Base-by-base conservation (phyloP, 1,140 invertebrate genomes). In the Drosophila trapezifrons region DNA sequence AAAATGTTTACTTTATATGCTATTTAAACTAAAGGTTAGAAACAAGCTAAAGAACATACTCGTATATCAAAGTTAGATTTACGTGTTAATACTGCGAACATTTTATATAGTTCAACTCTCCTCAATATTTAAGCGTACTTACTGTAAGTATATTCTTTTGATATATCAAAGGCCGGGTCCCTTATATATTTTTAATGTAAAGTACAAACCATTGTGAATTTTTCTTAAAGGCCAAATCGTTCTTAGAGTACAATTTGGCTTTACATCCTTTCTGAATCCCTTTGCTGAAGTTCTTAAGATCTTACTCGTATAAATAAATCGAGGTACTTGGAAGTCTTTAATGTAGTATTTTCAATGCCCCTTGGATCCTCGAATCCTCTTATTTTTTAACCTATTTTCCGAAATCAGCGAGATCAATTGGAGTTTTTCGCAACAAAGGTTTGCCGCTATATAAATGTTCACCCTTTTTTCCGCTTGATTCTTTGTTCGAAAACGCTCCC, bases 391-490 rank as follows among this genome's bases (percentile, higher is more conserved):
- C 37, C 38, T 15, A 55, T 18, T 57, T 63, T 25, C 29, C 17
- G 0, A 58, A 58, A 58, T 29, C 60, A 43, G 10, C 10, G 6
- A 22, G 22, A 58, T 63, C 54, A 43, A 35, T 62, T 64, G 25
- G 5, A 42, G 17, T 51, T 60, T 49, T 51, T 20, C 6, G 45
- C 18, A 49, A 49, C 20, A 55, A 69, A 29, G 43, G n/a, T 2
- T 47, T 42, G 9, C 12, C 8, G 56, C 20, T 43, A 17, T 18
- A 18, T 32, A 40, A 32, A 32, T 27, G 17, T 62, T 42, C 22
- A 69, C 45, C 62, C 65, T 46, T 66, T 65, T 25, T 5, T 46
- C n/a, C 18, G 22, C 18, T 32, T 20, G 9, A 20, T 60, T 15
- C n/a, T 12, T 40, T 45, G n/a, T 25, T 42, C 2, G 10, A 25